Percentiles rank a stretch among this genome's conserved stretches.
These are phyloP conservation scores for Stramonita haemastoma DNA, from an alignment of 2,888 invertebrate genomes.

Conservation along the genomic window DNA sequence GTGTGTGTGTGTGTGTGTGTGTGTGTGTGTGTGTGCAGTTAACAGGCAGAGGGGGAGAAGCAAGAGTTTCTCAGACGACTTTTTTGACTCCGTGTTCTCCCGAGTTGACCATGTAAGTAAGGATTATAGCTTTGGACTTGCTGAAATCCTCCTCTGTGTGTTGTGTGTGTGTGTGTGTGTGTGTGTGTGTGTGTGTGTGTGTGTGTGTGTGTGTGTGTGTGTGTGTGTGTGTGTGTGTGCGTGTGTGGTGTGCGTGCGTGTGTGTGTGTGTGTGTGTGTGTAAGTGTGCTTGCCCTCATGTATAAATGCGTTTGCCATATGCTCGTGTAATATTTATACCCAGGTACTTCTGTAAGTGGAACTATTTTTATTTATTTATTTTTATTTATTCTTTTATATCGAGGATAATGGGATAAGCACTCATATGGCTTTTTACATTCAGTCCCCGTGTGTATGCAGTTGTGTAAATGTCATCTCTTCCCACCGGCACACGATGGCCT, in stretches of 20 bases:
- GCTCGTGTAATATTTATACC: too few relatives aligned
- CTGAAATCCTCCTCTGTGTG: background rate
- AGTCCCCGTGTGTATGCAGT: too few relatives aligned
- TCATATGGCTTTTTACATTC: too few relatives aligned
- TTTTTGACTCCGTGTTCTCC: background rate
- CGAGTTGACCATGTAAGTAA: slow-evolving; percentile 9
- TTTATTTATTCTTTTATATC: too few relatives aligned
- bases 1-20: background rate
- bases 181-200: too few relatives aligned
- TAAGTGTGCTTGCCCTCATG: background rate
- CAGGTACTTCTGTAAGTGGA: too few relatives aligned
- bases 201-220: slow-evolving; percentile 4
- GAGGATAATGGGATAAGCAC: too few relatives aligned
- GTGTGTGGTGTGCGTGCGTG: too few relatives aligned
- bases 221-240: background rate
- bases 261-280: background rate
- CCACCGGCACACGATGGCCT: too few relatives aligned
- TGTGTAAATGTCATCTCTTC: too few relatives aligned
- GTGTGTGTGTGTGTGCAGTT: background rate
- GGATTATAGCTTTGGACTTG: too few relatives aligned
- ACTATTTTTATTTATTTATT: too few relatives aligned
- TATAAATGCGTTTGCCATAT: background rate
- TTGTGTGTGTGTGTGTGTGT: slow-evolving; percentile 21
- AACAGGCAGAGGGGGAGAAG: background rate
- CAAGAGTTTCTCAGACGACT: background rate